phyloP scores from a whole-genome alignment of 1,140 invertebrate species.

The Drosophila biarmipes region DNA sequence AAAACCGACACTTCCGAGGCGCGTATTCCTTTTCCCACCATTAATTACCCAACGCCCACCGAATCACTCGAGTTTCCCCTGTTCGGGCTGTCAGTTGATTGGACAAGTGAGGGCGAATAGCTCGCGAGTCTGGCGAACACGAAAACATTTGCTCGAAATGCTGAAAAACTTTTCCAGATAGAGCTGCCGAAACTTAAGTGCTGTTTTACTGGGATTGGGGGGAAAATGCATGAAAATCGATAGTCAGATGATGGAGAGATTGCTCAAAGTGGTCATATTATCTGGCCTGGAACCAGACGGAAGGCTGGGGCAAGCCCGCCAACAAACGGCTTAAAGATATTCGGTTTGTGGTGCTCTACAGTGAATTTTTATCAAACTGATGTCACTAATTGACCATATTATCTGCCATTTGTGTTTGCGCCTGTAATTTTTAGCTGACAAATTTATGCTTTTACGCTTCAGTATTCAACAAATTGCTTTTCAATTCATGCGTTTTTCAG shows the following conservation, averaged over 20 bases:
- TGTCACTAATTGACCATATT: no score
- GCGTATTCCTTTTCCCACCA: constrained; percentile 43
- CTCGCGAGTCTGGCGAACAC: constrained; percentile 25
- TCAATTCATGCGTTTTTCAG: no score
- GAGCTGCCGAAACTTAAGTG: constrained; percentile 43
- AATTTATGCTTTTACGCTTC: neutral
- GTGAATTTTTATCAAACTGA: no score
- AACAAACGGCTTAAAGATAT: neutral
- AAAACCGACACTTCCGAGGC: constrained; percentile 61
- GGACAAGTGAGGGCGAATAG: constrained; percentile 25
- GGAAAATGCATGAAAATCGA: constrained; percentile 60
- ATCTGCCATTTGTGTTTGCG: no score
- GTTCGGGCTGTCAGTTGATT: constrained; percentile 43
- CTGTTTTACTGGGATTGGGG: constrained; percentile 38
- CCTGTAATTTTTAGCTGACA: neutral
- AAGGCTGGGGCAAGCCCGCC: neutral
- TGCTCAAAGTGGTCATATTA: constrained; percentile 19
- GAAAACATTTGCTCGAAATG: constrained; percentile 56
- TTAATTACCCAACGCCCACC: constrained; percentile 61
- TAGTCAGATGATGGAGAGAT: constrained; percentile 44
- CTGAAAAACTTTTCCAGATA: constrained; percentile 28
- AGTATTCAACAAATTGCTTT: neutral
- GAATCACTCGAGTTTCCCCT: constrained; percentile 29
- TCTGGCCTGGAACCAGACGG: constrained; percentile 2
- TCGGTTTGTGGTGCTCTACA: neutral